These are phyloP conservation scores for Carcharodon carcharias DNA, from an alignment of 2,797 vertebrate species.

Conservation along the genomic window DNA sequence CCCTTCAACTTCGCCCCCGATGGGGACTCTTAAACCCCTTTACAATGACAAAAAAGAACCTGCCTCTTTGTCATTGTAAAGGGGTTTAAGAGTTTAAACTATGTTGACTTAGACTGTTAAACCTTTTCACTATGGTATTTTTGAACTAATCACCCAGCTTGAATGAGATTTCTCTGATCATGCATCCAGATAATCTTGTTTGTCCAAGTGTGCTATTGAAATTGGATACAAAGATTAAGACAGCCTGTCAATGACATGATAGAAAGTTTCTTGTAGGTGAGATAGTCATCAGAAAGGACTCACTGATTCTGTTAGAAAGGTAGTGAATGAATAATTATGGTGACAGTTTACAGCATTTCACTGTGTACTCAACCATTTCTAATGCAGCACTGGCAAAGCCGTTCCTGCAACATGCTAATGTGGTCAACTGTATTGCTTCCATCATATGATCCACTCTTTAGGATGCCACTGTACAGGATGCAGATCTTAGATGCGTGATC, in stretches of 20 bases:
- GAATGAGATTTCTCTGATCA: neutral
- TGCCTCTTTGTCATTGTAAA: neutral
- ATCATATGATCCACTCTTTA: neutral
- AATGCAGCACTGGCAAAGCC: neutral
- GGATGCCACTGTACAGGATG: neutral
- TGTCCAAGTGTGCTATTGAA: neutral
- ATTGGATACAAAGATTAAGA: neutral
- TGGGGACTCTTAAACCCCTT: too few species aligned
- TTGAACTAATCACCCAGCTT: neutral
- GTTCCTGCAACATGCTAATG: neutral
- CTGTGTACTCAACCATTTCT: neutral
- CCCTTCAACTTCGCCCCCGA: too few species aligned
- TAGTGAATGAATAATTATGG: neutral
- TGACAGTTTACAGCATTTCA: slow-evolving; percentile 4
- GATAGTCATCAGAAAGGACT: neutral
- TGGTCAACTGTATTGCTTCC: neutral
- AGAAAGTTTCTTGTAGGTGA: neutral
- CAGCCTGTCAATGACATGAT: neutral
- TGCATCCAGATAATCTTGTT: neutral
- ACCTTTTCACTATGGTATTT: neutral
- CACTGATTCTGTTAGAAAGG: neutral
- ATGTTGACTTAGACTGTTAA: neutral
- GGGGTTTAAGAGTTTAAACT: neutral
- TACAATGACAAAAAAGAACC: neutral
- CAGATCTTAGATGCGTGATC: neutral